Evolutionary conservation across 1,140 invertebrate genomes (phyloP), one percentile per base, ranked within the genome.

Genomic region (Bicyclus anynana): DNA sequence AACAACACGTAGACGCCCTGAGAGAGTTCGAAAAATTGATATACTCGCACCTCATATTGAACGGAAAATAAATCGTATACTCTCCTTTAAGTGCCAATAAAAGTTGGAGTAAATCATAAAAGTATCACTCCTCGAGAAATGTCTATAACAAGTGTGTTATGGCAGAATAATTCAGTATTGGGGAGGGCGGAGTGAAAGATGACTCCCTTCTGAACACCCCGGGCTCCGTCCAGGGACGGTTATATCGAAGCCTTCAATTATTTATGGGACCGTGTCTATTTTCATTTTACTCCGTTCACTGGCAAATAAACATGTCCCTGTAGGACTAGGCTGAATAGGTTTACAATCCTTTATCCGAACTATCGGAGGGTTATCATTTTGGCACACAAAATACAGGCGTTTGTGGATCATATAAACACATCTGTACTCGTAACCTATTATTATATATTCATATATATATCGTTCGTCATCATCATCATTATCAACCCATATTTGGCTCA

Each of bases 21-120:
- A 68, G 69, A 63, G 69, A 77, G 69, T 75, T 64, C 54, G 75
- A 80, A 78, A 87, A 84, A 83, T 53, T 84, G 81, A 83, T 87
- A 85, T 77, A 82, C 77, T 79, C 72, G 65, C 72, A 79, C 76
- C 78, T 81, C 81, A 84, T 85, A 87, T 87, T 84, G 79, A 83
- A 84, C 79, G 70, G 72, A 67, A 76, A 84, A 87, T 85, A 87
- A 86, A 87, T 87, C 81, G 80, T 82, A 81, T 84, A 87, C 80
- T 84, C 20, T 82, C 77, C 78, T 83, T 80, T 87, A 87, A 87
- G 84, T 84, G 84, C 84, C 84, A 87, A 87, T 87, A 87, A 87
- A 87, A 87, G 77, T 87, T 82, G 77, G 67, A 87, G 83, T 87
- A 87, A 87, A 87, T 87, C 84, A 87, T 85, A 87, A 84, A 85